Base-by-base conservation (phyloP, 2,888 invertebrate genomes). In the Taenaris catops region DNA sequence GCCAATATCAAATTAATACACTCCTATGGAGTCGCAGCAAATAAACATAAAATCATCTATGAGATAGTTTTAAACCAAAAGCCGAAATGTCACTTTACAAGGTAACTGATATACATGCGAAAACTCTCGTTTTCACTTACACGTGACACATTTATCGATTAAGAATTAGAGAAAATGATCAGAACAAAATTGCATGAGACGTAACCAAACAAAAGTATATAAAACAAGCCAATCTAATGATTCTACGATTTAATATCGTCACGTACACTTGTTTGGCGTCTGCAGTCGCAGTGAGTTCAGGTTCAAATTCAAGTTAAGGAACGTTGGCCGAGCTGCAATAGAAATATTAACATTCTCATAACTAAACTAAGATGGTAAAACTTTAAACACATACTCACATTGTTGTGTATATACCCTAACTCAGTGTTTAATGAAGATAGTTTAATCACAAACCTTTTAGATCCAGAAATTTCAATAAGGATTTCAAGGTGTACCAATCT, bases 281-380 rank as follows among this genome's bases (percentile, higher is more conserved):
- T 94, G 94, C 73, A 94, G 93, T 87, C 95, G 92, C 89, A 95
- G 90, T 69, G 94, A 92, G 90, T 96, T 96, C 88, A 95, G 92
- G 91, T 95, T 96, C 91, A 96, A 90, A 90, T 94, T 96, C 90
- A 98, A 94, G 92, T 97, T 97, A 89, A 98, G 94, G 92, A 97
- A 98, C 83, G 97, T 98, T 76, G 98, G 98, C 71, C 98, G 95
- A 87, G 97, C 97, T 98, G 97, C 90, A 93, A 93, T 88, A 79
- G 65, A 86, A 78, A 83, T 51, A 54, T 69, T 63, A 64, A 61
- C 52, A 40, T 49, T 48, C 53, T 53, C 51, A 58, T 73, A 57
- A 78, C 25, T 32, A 24, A 8, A 32, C 29, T 23, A 9, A 31
- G 2, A 31, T 5, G 14, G 8, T 31, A 1, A 18, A n/a, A n/a